Evolutionary conservation across 2,888 invertebrate genomes (phyloP).

Genomic region (Physocephala rufipes): DNA sequence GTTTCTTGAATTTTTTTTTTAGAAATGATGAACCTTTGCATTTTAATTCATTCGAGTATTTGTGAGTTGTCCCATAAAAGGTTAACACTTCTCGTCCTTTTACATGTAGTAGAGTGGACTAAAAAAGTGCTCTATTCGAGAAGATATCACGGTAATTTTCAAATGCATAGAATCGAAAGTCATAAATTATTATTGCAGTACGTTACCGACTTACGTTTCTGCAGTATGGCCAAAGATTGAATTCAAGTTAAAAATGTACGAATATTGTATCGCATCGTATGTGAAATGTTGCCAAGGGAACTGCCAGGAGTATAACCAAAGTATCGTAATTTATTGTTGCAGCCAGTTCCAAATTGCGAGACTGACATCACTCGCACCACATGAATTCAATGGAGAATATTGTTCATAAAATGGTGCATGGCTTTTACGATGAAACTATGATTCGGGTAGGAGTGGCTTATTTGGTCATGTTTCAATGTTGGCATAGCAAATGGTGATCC

Average conservation of each 20-base stretch:
- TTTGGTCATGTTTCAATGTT: neutral
- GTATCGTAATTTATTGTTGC: conserved; percentile 26
- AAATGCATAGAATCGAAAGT: conserved; percentile 11
- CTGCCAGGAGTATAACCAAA: neutral
- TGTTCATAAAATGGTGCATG: conserved; percentile 14
- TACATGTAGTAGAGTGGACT: neutral
- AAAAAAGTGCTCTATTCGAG: neutral
- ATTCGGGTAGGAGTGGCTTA: neutral
- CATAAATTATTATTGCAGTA: conserved; percentile 20
- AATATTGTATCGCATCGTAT: neutral
- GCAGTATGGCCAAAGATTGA: neutral
- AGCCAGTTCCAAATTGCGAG: conserved; percentile 1
- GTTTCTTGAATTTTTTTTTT: too few relatives aligned
- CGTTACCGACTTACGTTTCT: neutral
- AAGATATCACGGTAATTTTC: neutral
- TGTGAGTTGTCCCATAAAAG: neutral
- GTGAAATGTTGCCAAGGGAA: neutral
- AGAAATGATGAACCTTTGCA: too few relatives aligned
- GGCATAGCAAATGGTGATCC: too few relatives aligned
- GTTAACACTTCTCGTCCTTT: neutral
- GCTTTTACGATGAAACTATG: neutral
- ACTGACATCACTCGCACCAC: conserved; percentile 10
- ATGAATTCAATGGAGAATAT: conserved; percentile 22
- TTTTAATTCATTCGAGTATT: neutral
- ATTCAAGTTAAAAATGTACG: conserved; percentile 22